phyloP scores from a whole-genome alignment of 2,797 vertebrate genomes.

The Mormyrus proboscirostris region DNA sequence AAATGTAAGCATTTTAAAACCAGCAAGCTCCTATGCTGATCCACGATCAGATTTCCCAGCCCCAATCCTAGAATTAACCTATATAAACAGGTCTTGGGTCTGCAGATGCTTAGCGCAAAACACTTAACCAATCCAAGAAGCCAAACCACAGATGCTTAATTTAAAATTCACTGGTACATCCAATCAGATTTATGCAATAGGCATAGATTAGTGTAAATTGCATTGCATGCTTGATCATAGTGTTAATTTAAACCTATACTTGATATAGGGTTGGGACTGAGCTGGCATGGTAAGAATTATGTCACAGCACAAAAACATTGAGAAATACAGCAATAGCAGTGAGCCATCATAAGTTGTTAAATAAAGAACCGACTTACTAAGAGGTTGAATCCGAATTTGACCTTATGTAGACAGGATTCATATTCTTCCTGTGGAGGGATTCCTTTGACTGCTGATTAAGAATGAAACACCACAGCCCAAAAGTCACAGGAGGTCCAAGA shows the following conservation, averaged over 20 bases:
- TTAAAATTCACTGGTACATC: background rate
- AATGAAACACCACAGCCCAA: background rate
- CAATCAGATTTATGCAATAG: background rate
- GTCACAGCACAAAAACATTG: background rate
- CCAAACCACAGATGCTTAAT: background rate
- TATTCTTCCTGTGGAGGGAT: slow-evolving; percentile 55
- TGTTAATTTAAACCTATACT: background rate
- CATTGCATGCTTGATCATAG: background rate
- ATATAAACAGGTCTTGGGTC: background rate
- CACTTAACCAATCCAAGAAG: background rate
- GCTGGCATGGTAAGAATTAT: background rate
- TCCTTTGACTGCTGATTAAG: slow-evolving; percentile 31
- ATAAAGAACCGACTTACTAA: slow-evolving; percentile 45
- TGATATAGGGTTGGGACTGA: background rate
- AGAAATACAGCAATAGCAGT: background rate
- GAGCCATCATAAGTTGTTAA: background rate
- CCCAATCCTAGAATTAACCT: background rate
- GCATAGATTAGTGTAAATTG: background rate
- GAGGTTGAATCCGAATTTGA: slow-evolving; percentile 67
- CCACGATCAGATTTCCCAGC: background rate
- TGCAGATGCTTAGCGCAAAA: background rate
- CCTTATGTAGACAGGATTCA: slow-evolving; percentile 56
- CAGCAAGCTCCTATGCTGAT: background rate
- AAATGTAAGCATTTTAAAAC: background rate
- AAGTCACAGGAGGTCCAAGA: background rate